Evolutionary conservation across 1,140 invertebrate species (phyloP).

Genomic region (Arion vulgaris): DNA sequence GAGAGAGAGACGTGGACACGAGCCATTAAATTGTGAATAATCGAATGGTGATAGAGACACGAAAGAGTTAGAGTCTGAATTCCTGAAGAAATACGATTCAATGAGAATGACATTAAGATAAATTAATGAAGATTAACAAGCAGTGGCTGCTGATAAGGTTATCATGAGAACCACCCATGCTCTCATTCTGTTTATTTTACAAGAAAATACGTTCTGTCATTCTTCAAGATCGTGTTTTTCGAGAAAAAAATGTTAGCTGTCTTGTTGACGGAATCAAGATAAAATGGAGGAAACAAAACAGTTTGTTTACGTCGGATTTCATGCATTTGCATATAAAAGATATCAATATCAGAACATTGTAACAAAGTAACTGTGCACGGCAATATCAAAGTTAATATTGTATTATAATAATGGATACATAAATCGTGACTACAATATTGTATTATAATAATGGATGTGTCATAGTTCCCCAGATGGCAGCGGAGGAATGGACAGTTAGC

Average conservation of each 20-base stretch:
- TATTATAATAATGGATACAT: too few relatives aligned
- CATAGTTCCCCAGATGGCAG: too few relatives aligned
- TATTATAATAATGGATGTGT: too few relatives aligned
- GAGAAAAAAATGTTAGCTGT: neutral
- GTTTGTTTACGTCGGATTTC: neutral
- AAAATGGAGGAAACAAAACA: neutral
- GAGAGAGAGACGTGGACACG: neutral
- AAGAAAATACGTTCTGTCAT: neutral
- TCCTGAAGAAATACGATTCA: neutral
- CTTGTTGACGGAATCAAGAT: neutral
- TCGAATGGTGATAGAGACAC: neutral
- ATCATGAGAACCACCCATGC: neutral
- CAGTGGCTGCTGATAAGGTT: neutral
- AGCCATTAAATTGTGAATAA: neutral
- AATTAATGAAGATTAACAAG: constrained; percentile 15
- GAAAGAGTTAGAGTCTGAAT: too few relatives aligned
- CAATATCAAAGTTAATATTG: too few relatives aligned
- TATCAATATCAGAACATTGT: too few relatives aligned
- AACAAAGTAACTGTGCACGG: too few relatives aligned
- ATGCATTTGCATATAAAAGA: neutral
- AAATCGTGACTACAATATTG: too few relatives aligned
- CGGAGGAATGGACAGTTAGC: too few relatives aligned
- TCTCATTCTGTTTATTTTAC: neutral
- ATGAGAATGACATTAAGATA: neutral
- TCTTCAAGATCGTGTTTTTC: neutral